These are phyloP conservation scores for Megalopta genalis DNA, from an alignment of 1,140 invertebrate species.

Conservation along the genomic window DNA sequence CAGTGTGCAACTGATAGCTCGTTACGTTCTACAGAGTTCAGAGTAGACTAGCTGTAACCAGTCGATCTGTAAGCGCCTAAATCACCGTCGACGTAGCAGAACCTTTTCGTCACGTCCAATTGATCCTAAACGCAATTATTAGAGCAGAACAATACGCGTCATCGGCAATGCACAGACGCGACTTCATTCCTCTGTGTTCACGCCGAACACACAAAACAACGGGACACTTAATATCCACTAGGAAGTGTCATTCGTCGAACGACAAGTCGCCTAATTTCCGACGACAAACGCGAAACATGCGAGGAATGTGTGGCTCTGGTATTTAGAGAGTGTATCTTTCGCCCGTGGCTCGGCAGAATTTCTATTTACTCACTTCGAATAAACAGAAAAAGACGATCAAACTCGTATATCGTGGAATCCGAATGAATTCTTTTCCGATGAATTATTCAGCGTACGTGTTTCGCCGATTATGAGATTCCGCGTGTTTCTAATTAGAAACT, in stretches of 20 bases:
- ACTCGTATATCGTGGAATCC: neutral
- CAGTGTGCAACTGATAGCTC: constrained; percentile 6
- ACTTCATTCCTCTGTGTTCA: constrained; percentile 29
- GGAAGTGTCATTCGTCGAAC: constrained; percentile 34
- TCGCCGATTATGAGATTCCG: neutral
- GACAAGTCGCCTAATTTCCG: neutral
- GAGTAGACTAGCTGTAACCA: neutral
- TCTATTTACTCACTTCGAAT: neutral
- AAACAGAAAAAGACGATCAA: neutral
- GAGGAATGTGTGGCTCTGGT: constrained; percentile 12
- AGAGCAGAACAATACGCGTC: constrained; percentile 60
- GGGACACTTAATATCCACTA: neutral
- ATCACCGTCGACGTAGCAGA: constrained; percentile 52
- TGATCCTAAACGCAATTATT: constrained; percentile 60
- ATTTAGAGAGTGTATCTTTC: constrained; percentile 16
- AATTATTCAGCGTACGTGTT: neutral
- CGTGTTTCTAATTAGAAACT: neutral
- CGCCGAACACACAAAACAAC: constrained; percentile 5
- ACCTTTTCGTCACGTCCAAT: constrained; percentile 58
- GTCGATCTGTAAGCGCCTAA: constrained; percentile 42
- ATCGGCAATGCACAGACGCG: constrained; percentile 23
- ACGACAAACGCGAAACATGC: neutral
- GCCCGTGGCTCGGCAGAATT: neutral
- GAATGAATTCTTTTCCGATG: neutral
- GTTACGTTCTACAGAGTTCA: neutral